Percentiles rank a stretch among this genome's conserved stretches.
These are phyloP conservation scores for Zaprionus kolodkinae DNA, from an alignment of 1,140 invertebrate genomes.

Conservation along the genomic window DNA sequence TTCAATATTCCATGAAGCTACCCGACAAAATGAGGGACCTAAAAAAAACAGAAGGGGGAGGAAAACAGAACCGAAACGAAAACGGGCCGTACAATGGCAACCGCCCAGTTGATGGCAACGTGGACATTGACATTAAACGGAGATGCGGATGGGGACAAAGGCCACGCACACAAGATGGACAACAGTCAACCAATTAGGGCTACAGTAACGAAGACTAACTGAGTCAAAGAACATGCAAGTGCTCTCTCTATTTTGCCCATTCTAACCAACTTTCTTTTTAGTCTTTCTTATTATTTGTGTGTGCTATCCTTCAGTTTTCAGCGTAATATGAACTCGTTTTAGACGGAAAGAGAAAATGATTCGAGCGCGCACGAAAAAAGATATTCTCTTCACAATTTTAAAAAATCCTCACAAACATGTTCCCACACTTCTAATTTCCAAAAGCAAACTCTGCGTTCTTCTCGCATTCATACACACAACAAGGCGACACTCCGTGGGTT, in stretches of 20 bases:
- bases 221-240: slow-evolving; percentile 37
- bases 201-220: slow-evolving; percentile 50
- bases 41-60: not conserved
- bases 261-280: not conserved
- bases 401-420: no score
- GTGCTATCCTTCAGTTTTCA: slow-evolving; percentile 42
- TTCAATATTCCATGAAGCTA: slow-evolving; percentile 73
- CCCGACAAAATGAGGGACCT: slow-evolving; percentile 19
- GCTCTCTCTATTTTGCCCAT: not conserved
- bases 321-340: slow-evolving; percentile 59
- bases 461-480: no score
- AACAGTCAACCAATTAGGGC: slow-evolving; percentile 52
- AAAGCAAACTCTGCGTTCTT: no score
- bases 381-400: no score
- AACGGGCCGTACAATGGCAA: slow-evolving; percentile 35
- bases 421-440: no score
- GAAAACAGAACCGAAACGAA: slow-evolving; percentile 24
- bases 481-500: no score
- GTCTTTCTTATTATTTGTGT: slow-evolving; percentile 5
- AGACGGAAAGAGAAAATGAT: not conserved
- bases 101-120: slow-evolving; percentile 26
- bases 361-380: no score
- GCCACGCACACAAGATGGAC: slow-evolving; percentile 31
- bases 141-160: slow-evolving; percentile 17
- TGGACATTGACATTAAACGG: slow-evolving; percentile 23